phyloP scores from a whole-genome alignment of 2,113 vertebrate genomes.

The Naja naja region DNA sequence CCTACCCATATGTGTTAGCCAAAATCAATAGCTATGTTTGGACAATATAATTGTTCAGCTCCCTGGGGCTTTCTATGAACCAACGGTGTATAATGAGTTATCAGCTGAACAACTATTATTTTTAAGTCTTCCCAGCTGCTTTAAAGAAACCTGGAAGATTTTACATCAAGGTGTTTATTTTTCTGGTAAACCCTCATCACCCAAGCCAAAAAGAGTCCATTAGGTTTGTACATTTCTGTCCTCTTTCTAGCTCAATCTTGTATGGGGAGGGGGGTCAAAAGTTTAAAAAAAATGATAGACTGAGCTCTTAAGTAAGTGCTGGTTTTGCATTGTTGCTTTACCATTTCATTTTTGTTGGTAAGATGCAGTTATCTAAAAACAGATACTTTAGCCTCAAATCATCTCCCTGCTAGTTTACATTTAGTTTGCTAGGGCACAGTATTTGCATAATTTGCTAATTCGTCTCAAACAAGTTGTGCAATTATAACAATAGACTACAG shows the following conservation, averaged over 20 bases:
- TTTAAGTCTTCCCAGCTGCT: background rate
- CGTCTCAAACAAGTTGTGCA: background rate
- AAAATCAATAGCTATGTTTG: background rate
- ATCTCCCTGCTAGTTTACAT: background rate
- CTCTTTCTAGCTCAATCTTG: background rate
- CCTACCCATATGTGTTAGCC: background rate
- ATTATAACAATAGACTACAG: background rate
- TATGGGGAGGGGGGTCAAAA: background rate
- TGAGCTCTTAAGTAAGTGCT: background rate
- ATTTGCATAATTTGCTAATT: background rate
- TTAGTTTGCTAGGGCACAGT: background rate
- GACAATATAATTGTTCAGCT: background rate
- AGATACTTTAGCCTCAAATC: background rate
- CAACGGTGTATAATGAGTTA: background rate
- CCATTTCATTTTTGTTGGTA: background rate
- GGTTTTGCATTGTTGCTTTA: background rate
- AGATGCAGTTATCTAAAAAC: background rate
- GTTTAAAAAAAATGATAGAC: background rate
- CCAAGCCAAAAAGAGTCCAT: background rate
- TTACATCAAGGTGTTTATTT: background rate
- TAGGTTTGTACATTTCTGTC: background rate
- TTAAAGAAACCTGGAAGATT: background rate
- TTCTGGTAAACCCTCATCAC: background rate
- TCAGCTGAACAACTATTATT: background rate
- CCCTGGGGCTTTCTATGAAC: background rate